Conservation (phyloP, 1,140 invertebrate species). For the Drosophila nannoptera region DNA sequence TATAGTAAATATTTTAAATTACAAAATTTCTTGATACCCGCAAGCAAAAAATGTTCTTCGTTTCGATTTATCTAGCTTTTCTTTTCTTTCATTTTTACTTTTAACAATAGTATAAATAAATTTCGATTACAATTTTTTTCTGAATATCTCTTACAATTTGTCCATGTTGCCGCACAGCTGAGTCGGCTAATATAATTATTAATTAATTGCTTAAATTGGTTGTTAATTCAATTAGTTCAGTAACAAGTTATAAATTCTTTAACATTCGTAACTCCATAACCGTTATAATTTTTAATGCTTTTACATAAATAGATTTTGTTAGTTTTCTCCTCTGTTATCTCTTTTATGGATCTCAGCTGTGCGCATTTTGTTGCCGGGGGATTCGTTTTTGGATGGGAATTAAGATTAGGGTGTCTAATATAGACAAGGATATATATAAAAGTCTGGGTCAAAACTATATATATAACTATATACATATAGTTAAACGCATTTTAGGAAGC, state of each 20-base stretch:
- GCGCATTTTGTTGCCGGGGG: slow-evolving; percentile 30
- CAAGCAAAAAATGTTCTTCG: slow-evolving; percentile 63
- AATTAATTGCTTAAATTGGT: slow-evolving; percentile 8
- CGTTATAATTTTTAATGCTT: slow-evolving; percentile 10
- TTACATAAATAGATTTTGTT: neutral
- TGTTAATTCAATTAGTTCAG: slow-evolving; percentile 31
- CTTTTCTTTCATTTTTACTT: neutral
- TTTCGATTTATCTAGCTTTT: neutral
- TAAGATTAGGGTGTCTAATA: slow-evolving; percentile 69
- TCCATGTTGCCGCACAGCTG: slow-evolving; percentile 45
- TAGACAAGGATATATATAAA: slow-evolving; percentile 68
- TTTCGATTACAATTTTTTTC: slow-evolving; percentile 15
- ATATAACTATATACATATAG: slow-evolving; percentile 12
- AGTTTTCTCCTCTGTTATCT: no score
- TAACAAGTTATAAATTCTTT: slow-evolving; percentile 28
- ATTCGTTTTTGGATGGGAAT: slow-evolving; percentile 44
- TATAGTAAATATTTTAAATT: slow-evolving; percentile 69
- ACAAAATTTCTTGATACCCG: slow-evolving; percentile 59
- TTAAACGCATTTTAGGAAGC: slow-evolving; percentile 44
- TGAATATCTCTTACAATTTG: slow-evolving; percentile 23
- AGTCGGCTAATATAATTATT: slow-evolving; percentile 11
- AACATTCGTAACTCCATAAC: slow-evolving; percentile 21
- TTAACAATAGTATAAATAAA: slow-evolving; percentile 32
- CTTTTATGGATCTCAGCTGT: slow-evolving; percentile 38
- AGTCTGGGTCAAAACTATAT: slow-evolving; percentile 63